Evolutionary conservation across 2,888 invertebrate genomes (phyloP), one percentile per base, ranked within the genome.

Genomic region (Gisinianus flammeolus): DNA sequence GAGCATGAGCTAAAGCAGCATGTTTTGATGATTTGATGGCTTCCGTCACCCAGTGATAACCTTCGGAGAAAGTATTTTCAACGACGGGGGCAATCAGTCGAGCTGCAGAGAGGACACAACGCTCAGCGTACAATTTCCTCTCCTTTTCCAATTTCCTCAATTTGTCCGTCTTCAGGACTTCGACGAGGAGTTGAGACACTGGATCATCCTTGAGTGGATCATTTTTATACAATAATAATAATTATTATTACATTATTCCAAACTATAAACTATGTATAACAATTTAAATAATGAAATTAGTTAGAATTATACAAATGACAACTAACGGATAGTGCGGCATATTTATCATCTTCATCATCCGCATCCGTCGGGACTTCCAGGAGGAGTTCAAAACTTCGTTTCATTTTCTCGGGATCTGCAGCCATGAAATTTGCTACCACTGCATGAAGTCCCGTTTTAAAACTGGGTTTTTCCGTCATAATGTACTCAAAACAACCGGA

Each of bases 401-500:
- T 94, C 90, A 98, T 97, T 86, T 95, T 95, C 79, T 98, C 97
- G 12, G 92, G 91, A 88, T 97, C 97, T 52, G 93, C 94, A 81
- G 95, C 88, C n/a, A 95, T 94, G 86, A 93, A 94, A 84, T 94
- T 94, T 85, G 95, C 95, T 31, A 95, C 87, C 78, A 98, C 92
- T 76, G 97, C 89, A 87, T 98, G 97, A 82, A 99, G 90, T 64
- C 97, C 96, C 82, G 93, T 93, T 85, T 92, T 93, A 86, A 95
- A 94, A 86, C 95, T 95, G 0, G 97, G 93, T 85, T 94, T 93
- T 87, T 98, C 98, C 75, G 95, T 94, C 95, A 99, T 97, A 79
- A 98, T 97, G 87, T 96, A 97, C 87, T 99, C 98, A 87, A 99
- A 96, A 85, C 96, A 96, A 3, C 94, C 94, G 67, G 97, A 93